These are phyloP conservation scores for Atractosteus spatula DNA, from an alignment of 2,113 vertebrate species.

Conservation along the genomic window DNA sequence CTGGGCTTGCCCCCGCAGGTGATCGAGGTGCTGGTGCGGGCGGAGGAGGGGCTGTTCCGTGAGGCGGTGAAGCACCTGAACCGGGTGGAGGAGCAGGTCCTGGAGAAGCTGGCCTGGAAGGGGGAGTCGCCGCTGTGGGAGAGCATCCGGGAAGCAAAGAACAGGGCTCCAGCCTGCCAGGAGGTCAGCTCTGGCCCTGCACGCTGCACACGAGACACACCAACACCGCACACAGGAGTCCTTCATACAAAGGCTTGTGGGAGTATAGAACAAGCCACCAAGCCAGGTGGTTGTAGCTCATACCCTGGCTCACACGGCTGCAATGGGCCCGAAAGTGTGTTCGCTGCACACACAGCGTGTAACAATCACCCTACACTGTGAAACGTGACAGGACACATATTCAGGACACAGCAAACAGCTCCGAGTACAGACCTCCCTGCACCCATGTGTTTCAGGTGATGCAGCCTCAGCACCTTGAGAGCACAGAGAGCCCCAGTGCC, in stretches of 20 bases:
- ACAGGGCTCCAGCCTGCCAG: constrained; percentile 77
- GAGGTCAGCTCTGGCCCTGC: constrained; percentile 62
- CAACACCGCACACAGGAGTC: neutral
- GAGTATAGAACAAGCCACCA: too few species aligned
- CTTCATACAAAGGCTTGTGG: too few species aligned
- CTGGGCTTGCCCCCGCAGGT: constrained; percentile 60
- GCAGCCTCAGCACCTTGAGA: constrained; percentile 84
- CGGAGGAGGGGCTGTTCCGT: constrained; percentile 86
- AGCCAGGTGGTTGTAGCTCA: too few species aligned
- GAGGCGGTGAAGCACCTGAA: constrained; percentile 93
- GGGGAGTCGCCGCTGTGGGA: constrained; percentile 82
- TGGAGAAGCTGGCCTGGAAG: constrained; percentile 89
- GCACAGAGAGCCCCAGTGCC: constrained; percentile 49
- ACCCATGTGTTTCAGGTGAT: constrained; percentile 73
- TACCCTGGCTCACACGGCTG: too few species aligned
- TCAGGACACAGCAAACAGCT: neutral
- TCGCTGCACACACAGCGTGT: neutral
- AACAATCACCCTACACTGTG: neutral
- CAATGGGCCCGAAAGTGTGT: too few species aligned
- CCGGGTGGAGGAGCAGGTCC: constrained; percentile 87
- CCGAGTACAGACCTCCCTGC: neutral
- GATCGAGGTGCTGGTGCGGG: constrained; percentile 87
- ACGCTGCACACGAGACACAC: neutral
- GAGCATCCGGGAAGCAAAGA: constrained; percentile 74
- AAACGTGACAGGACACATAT: neutral